A percentile compares a stretch with the other conserved stretches of the same genome.
These are phyloP conservation scores for Parazoanthus atlanticus DNA, from an alignment of 92 coral and sea anemone species.

Conservation along the genomic window DNA sequence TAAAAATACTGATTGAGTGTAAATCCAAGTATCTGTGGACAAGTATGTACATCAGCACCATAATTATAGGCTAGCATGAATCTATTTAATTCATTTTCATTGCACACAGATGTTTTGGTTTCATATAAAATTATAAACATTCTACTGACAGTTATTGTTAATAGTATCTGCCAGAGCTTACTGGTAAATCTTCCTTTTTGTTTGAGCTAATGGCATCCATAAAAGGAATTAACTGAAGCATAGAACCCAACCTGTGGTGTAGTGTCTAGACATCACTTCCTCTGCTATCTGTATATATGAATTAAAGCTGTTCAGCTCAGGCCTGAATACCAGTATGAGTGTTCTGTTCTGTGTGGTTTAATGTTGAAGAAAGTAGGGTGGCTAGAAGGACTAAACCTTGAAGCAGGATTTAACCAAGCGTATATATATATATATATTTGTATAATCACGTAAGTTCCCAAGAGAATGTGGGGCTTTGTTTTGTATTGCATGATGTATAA, in stretches of 20 bases:
- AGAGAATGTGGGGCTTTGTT: neutral
- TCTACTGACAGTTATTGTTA: neutral
- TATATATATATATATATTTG: neutral
- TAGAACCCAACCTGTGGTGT: neutral
- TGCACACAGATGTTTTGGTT: no score
- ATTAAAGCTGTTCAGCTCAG: neutral
- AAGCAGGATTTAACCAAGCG: neutral
- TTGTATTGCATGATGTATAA: no score
- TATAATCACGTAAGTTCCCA: neutral
- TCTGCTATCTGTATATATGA: neutral
- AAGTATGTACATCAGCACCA: no score
- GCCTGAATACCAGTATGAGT: neutral
- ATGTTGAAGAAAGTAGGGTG: neutral
- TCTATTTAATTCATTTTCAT: no score
- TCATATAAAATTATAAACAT: neutral
- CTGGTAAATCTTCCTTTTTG: slow-evolving; percentile 1
- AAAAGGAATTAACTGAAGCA: slow-evolving; percentile 17
- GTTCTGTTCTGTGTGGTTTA: neutral
- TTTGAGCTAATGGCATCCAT: slow-evolving; percentile 24
- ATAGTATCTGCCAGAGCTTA: neutral
- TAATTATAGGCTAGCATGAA: no score
- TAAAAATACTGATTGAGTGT: no score
- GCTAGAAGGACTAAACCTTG: neutral
- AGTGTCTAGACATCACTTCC: slow-evolving; percentile 18
- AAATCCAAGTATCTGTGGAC: no score